Base-by-base conservation (phyloP, 2,888 invertebrate species). In the Schizotus pectinicornis region DNA sequence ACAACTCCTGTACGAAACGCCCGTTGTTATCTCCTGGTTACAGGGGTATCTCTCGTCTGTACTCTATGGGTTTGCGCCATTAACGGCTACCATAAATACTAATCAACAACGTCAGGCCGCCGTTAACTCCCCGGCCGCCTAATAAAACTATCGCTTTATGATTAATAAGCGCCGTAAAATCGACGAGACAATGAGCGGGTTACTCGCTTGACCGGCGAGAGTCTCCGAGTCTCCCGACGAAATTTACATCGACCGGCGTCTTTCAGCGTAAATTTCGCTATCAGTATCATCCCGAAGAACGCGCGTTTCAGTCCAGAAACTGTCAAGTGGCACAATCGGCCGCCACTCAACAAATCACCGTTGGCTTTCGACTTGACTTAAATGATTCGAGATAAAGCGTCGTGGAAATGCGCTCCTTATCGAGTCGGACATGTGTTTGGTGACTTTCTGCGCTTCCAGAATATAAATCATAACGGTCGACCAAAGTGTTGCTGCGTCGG, bases 1-100 rank as follows among this genome's bases (percentile, higher is more conserved):
- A 71, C 71, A 73, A 71, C 71, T 71, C 64, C 70, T 61, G 71
- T 70, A 66, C 63, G 64, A 61, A 61, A 61, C 38, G 43, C 52
- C 54, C 48, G 43, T 43, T 59, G 59, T 65, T 67, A 65, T 65
- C 62, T 49, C 50, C 51, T 62, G 63, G 56, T 64, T 62, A 64
- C 56, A 47, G 59, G 55, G 63, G 59, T 66, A 67, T 61, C 65
- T 57, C 39, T 47, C 34, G 30, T 34, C 46, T n/a, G 62, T 50
- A 47, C 61, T 46, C 63, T 64, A 64, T 63, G 65, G 62, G 64
- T 59, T 61, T 59, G 55, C 47, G 56, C 60, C 63, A 63, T 64
- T 64, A 65, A 59, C 56, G 48, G 51, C 54, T 34, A 49, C 62
- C 51, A 64, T 66, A 67, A 67, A 66, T 67, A 65, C 61, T 67